Conservation (phyloP, 1,140 invertebrate genomes). For the Dendrolimus kikuchii region DNA sequence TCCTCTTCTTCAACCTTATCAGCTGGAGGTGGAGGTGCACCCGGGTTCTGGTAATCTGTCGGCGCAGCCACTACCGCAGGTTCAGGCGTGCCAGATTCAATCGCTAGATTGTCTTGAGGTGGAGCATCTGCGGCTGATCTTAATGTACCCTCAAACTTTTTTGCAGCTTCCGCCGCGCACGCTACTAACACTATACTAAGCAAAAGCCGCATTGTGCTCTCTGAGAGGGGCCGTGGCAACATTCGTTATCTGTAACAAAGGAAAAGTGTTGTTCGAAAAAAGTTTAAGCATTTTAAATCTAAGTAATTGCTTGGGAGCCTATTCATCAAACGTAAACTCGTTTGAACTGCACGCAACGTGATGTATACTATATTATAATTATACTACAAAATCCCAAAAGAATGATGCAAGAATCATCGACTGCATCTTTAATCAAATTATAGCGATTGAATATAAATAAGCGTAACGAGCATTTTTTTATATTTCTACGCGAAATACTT, state of each 20-base stretch:
- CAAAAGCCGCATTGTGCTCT: slow-evolving; percentile 52
- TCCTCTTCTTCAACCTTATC: slow-evolving; percentile 31
- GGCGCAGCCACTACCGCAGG: slow-evolving; percentile 52
- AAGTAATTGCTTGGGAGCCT: slow-evolving; percentile 32
- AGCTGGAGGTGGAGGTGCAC: slow-evolving; percentile 37
- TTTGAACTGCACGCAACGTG: slow-evolving; percentile 26
- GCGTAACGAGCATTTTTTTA: too few relatives aligned
- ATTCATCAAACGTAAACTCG: slow-evolving; percentile 22
- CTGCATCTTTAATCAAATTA: too few relatives aligned
- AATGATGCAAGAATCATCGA: too few relatives aligned
- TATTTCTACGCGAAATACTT: too few relatives aligned
- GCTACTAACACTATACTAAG: slow-evolving; percentile 54
- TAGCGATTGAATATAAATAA: too few relatives aligned
- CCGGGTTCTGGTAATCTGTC: slow-evolving; percentile 58
- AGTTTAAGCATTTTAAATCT: slow-evolving; percentile 23
- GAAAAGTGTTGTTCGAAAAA: slow-evolving; percentile 32
- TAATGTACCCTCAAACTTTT: slow-evolving; percentile 63
- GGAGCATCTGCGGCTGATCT: slow-evolving; percentile 66
- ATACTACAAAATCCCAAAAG: too few relatives aligned
- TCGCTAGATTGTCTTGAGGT: slow-evolving; percentile 60
- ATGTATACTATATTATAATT: slow-evolving; percentile 11
- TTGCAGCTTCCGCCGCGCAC: slow-evolving; percentile 52
- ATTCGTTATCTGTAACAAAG: slow-evolving; percentile 62
- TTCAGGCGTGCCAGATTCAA: slow-evolving; percentile 53
- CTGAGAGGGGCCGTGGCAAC: slow-evolving; percentile 43